Percentiles rank a stretch among this genome's conserved stretches.
phyloP scores from a whole-genome alignment of 2,888 invertebrate genomes.

The Heliconius ismenius region DNA sequence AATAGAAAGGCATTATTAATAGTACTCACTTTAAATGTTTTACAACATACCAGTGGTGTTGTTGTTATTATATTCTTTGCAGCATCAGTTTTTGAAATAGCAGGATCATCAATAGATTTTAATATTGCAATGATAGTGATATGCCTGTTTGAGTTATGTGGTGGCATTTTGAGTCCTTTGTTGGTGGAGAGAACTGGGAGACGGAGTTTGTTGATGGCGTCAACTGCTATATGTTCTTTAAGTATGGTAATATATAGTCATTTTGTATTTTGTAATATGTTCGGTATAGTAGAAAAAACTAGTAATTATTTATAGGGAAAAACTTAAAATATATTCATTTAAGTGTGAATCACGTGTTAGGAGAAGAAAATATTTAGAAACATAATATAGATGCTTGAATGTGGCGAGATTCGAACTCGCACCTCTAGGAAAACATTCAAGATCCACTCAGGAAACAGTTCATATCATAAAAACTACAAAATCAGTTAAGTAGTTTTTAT shows the following conservation, averaged over 20 bases:
- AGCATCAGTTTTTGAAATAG: slow-evolving; percentile 56
- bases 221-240: slow-evolving; percentile 52
- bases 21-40: slow-evolving; percentile 49
- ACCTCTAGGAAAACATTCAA: no score
- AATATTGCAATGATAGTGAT: slow-evolving; percentile 58
- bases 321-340: no score
- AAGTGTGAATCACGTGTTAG: no score
- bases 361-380: no score
- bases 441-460: no score
- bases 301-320: no score
- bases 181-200: slow-evolving; percentile 59
- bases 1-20: slow-evolving; percentile 57
- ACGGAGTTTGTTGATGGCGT: slow-evolving; percentile 52
- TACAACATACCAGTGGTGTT: slow-evolving; percentile 58
- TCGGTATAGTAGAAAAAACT: no score
- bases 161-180: slow-evolving; percentile 54
- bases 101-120: slow-evolving; percentile 53
- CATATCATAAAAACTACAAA: no score
- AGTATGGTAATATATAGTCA: slow-evolving; percentile 53
- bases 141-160: slow-evolving; percentile 53
- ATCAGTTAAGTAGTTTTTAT: no score
- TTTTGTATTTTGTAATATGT: no score
- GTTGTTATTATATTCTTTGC: slow-evolving; percentile 53
- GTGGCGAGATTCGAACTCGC: no score
- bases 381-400: no score